Evolutionary conservation across 2,113 vertebrate genomes (phyloP).

Genomic region (Nannospalax galili): DNA sequence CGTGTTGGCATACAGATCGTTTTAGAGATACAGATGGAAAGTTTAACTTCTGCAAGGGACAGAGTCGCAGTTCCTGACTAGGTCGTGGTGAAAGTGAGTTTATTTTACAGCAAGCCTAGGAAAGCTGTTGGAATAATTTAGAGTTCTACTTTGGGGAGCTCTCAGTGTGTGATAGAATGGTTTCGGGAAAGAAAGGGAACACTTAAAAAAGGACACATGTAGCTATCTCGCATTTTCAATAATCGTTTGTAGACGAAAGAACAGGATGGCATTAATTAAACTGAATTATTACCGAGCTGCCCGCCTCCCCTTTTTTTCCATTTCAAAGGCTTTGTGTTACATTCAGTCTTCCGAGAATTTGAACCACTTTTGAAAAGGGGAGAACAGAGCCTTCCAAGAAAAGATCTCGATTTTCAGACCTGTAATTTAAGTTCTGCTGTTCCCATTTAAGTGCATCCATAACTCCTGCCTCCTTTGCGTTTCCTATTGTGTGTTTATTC

Average conservation of each 20-base stretch:
- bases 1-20: too few species aligned
- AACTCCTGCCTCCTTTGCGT: background rate
- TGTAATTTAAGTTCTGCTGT: background rate
- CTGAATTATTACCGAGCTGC: background rate
- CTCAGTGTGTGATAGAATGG: background rate
- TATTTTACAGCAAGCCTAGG: background rate
- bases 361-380: background rate
- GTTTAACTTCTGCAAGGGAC: background rate
- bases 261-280: slow-evolving; percentile 47
- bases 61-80: background rate
- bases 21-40: background rate
- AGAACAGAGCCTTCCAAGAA: background rate
- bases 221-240: background rate
- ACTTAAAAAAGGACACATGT: background rate
- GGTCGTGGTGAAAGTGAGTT: background rate
- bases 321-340: background rate
- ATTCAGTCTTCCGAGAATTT: background rate
- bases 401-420: background rate
- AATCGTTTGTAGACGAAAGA: background rate
- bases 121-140: background rate
- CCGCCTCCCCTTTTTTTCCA: background rate
- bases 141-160: background rate
- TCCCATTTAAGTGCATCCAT: background rate
- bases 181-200: background rate
- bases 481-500: slow-evolving; percentile 18